These are phyloP conservation scores for Hippoglossus stenolepis DNA, from an alignment of 2,113 vertebrate genomes.

Conservation along the genomic window DNA sequence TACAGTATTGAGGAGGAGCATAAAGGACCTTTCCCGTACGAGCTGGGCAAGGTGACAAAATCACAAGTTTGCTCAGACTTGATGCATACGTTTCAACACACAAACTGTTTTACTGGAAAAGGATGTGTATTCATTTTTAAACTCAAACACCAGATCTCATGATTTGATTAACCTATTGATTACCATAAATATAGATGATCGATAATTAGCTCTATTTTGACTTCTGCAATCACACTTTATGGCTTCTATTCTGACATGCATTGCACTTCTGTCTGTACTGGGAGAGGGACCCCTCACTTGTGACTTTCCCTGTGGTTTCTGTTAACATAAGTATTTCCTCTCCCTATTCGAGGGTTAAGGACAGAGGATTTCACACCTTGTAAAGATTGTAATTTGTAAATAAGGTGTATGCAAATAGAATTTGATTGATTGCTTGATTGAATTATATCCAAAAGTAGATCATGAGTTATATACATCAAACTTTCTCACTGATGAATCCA, in stretches of 20 bases:
- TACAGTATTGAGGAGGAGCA: conserved; percentile 71
- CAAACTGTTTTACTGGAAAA: too few relatives aligned
- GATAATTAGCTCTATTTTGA: background rate
- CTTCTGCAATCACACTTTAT: background rate
- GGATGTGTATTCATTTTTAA: background rate
- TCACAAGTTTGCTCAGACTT: background rate
- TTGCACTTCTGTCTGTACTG: too few relatives aligned
- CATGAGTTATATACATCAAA: background rate
- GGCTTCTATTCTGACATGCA: too few relatives aligned
- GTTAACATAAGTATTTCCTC: too few relatives aligned
- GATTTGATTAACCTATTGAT: background rate
- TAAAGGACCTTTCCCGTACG: conserved; percentile 73
- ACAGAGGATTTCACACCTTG: too few relatives aligned
- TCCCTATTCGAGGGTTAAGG: too few relatives aligned
- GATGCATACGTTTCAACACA: too few relatives aligned
- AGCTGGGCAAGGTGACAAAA: conserved; percentile 66
- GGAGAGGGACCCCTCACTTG: too few relatives aligned
- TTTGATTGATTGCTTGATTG: too few relatives aligned
- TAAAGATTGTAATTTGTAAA: too few relatives aligned
- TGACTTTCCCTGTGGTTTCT: too few relatives aligned
- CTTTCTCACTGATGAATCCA: background rate
- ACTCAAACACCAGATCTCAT: background rate
- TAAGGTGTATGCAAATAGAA: too few relatives aligned
- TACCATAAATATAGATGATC: background rate
- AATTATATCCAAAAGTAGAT: background rate